Evolutionary conservation across 2,113 vertebrate species (phyloP), one percentile per base, ranked within the genome.

Genomic region (Trochalopteron elliotii): DNA sequence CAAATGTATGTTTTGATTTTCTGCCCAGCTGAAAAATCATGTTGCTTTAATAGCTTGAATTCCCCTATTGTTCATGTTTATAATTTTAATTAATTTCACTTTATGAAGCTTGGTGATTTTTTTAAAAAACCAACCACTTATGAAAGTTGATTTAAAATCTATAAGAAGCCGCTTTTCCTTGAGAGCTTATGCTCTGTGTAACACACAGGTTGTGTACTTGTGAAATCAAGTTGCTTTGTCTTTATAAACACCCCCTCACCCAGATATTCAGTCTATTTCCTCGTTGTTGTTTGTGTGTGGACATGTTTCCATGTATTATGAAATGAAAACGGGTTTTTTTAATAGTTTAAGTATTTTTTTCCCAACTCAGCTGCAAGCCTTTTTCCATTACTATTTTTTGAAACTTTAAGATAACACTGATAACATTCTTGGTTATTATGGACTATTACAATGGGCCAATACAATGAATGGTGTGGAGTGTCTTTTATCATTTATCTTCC

Each of bases 1-100:
- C 94, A 97, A 84, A 95, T 84, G 17, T 65, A 85, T 79, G 37
- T 63, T 97, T 95, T 97, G 83, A 88, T 96, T 96, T 97, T 96
- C 88, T 95, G 91, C 94, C 90, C 83, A 96, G 74, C 89, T 97
- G 92, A 96, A 93, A 96, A 97, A 75, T 87, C 60, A 80, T 94
- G 96, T 74, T 20, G 65, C 91, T 95, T 96, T 96, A 95, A 28
- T 95, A 93, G 93, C 68, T 78, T 60, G 90, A 91, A 92, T 97
- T 96, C 56, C 89, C 85, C 90, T 89, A 74, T 94, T 96, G 91
- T 61, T 97, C 33, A 74, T 95, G 90, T 83, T 83, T 45, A 56
- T 90, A 87, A 63, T 75, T 96, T 93, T 83, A 75, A 75, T 89
- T 89, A 11, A 61, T 87, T 96, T 95, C 65, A 60, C 86, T 95